A percentile compares a stretch with the other conserved stretches of the same genome.
These are phyloP conservation scores for Willowsia nigromaculata DNA, from an alignment of 2,888 invertebrate species.

Conservation along the genomic window DNA sequence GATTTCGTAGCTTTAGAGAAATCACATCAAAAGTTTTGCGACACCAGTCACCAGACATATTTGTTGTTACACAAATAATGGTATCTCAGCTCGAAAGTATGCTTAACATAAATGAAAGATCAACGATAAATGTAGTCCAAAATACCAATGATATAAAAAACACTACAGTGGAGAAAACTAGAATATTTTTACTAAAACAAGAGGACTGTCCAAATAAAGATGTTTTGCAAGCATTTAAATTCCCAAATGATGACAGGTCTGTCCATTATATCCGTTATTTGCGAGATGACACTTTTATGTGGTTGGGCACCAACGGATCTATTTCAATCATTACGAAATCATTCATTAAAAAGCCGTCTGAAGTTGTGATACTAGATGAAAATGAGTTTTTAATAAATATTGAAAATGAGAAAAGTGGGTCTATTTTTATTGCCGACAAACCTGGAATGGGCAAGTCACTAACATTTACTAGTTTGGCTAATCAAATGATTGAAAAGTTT, in stretches of 20 bases:
- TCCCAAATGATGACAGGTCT: not conserved
- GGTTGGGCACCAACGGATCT: not conserved
- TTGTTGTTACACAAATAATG: not conserved
- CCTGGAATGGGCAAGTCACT: conserved; percentile 30
- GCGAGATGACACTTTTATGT: conserved; percentile 1
- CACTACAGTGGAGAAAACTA: not conserved
- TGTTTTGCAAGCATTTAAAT: not conserved
- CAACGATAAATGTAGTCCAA: too few species aligned
- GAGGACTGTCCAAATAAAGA: not conserved
- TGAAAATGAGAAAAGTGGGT: not conserved
- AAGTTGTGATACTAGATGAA: not conserved
- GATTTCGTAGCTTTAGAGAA: not conserved
- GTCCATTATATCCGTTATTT: not conserved
- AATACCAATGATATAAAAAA: not conserved
- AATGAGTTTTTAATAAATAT: not conserved
- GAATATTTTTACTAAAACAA: not conserved
- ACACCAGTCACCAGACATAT: not conserved
- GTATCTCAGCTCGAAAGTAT: not conserved
- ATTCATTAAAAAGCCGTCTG: not conserved
- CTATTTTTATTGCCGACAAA: conserved; percentile 15
- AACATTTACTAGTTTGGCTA: not conserved
- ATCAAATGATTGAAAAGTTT: not conserved
- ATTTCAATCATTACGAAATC: not conserved
- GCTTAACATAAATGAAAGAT: not conserved
- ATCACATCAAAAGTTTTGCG: conserved; percentile 3